Evolutionary conservation across 1,140 invertebrate genomes (phyloP), one percentile per base, ranked within the genome.

Genomic region (Dendrolimus punctatus): DNA sequence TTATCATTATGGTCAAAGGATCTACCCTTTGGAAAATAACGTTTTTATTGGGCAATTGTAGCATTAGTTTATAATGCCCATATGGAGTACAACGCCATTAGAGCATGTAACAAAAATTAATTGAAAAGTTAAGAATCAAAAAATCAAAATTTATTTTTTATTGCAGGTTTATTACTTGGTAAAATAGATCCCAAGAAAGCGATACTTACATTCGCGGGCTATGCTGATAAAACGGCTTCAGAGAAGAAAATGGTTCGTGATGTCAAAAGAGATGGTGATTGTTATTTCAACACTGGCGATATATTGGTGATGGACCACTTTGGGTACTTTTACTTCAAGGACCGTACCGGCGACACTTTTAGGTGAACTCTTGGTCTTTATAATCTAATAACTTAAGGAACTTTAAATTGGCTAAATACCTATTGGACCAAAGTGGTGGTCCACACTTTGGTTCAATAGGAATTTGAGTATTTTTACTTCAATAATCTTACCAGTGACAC

Each of bases 271-370:
- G 89, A 93, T 47, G 97, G 95, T n/a, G 98, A 99, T 80, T 88
- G 89, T 37, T 96, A 91, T 53, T 99, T 99, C 75, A 93, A 97
- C 66, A 95, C 96, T 6, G 96, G 98, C 56, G 98, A 99, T 88
- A 92, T 99, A 62, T 87, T 99, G 42, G 90, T 95, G 1, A 94
- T 93, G 90, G 97, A 99, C 76, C 92, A 97, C 47, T 90, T 93
- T 42, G 97, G 97, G 5, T 99, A 98, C 80, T 94, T 96, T 68
- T 99, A 96, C 80, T 99, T 99, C 83, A 95, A 93, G 66, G 98
- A 99, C 76, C 91, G 98, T 63, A 98, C 95, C 9, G 98, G 98
- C 7, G 98, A 99, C 75, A 99, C 98, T 0, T 99, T 96, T 77
- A 92, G 96, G 89, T 91, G 80, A 76, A 54, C 39, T 45, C 40